Conservation (phyloP, 2,888 invertebrate genomes). For the Hololepta plana region DNA sequence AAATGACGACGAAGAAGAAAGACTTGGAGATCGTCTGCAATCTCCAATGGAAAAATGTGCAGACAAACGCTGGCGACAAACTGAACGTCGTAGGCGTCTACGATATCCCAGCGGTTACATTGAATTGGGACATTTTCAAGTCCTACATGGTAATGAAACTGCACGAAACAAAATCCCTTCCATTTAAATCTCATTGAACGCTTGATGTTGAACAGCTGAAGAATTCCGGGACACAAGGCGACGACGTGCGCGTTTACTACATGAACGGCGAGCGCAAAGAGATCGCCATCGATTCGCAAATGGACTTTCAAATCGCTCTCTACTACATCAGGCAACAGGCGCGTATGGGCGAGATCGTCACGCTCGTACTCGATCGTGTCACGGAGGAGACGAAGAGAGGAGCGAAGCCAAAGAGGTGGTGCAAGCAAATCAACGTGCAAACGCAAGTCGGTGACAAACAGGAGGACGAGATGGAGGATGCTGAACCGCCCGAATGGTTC, state of each 20-base stretch:
- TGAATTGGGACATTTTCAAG: slow-evolving; percentile 27
- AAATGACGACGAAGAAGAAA: slow-evolving; percentile 16
- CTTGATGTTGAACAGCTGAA: slow-evolving; percentile 19
- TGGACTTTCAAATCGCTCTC: slow-evolving; percentile 27
- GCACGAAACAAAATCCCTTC: not conserved
- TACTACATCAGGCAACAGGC: slow-evolving; percentile 24
- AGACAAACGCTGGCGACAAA: slow-evolving; percentile 20
- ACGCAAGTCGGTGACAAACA: slow-evolving; percentile 4
- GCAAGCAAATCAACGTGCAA: slow-evolving; percentile 3
- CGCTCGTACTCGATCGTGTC: slow-evolving; percentile 15
- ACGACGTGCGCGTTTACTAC: slow-evolving; percentile 25
- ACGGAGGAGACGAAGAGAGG: not conserved
- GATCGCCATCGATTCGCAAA: slow-evolving; percentile 26
- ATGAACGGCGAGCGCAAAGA: slow-evolving; percentile 24
- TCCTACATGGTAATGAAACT: slow-evolving; percentile 25
- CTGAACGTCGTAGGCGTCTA: slow-evolving; percentile 26
- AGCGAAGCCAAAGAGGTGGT: not conserved
- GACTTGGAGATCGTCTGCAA: slow-evolving; percentile 26
- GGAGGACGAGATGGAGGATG: slow-evolving; percentile 10
- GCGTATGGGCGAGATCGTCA: slow-evolving; percentile 21
- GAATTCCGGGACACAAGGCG: slow-evolving; percentile 21
- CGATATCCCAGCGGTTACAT: slow-evolving; percentile 25
- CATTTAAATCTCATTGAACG: not conserved
- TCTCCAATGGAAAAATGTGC: slow-evolving; percentile 25
- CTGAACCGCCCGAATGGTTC: slow-evolving; percentile 22